Evolutionary conservation across 2,113 vertebrate species (phyloP).

Genomic region (Psephotus haematonotus): DNA sequence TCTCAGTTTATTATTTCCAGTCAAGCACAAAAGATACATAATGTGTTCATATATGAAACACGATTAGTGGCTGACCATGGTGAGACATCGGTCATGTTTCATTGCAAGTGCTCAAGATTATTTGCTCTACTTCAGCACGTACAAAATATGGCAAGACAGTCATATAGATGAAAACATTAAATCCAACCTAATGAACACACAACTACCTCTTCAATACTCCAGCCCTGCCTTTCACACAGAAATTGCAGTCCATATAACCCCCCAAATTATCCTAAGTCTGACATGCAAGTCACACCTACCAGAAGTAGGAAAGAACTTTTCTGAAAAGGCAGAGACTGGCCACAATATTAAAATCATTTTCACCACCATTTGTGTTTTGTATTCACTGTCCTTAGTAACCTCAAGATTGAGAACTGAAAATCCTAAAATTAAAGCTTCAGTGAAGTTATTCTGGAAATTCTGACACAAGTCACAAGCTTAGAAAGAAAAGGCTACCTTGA

Average conservation of each 20-base stretch:
- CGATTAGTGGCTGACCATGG: not conserved
- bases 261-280: not conserved
- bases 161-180: not conserved
- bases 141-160: accelerated
- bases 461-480: not conserved
- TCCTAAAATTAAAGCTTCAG: not conserved
- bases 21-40: not conserved
- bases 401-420: not conserved
- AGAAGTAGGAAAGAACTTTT: not conserved
- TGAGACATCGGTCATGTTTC: not conserved
- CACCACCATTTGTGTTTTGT: not conserved
- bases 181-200: not conserved
- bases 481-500: not conserved
- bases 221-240: not conserved
- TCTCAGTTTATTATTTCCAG: not conserved
- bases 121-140: not conserved
- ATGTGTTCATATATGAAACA: not conserved
- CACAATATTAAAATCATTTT: not conserved
- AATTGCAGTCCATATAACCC: not conserved
- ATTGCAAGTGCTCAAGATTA: not conserved
- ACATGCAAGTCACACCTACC: not conserved
- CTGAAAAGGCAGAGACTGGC: not conserved
- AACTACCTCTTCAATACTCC: not conserved
- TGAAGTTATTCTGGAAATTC: not conserved
- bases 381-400: not conserved